Base-by-base conservation (phyloP, 2,797 vertebrate genomes). In the Steatocranus sp. region DNA sequence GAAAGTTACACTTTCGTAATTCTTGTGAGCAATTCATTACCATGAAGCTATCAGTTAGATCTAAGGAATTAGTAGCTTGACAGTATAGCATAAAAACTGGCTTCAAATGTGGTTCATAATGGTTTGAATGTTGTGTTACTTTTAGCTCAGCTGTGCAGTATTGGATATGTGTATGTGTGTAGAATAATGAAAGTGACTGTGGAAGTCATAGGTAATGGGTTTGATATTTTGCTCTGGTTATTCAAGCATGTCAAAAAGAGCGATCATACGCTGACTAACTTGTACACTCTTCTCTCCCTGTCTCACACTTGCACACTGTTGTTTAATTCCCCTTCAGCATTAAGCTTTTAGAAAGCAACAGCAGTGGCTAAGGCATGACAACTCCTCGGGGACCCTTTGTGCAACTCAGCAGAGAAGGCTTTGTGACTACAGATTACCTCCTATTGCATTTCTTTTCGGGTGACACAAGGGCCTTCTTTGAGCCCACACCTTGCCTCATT, bases 391-490 rank as follows among this genome's bases (percentile, higher is more conserved):
- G 88, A 88, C 51, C 81, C 36, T 84, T 61, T 66, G 56, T 87
- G 75, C 84, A 80, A 76, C 86, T 80, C 85, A 86, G 89, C 85
- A 83, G 83, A 88, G 83, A 86, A 76, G 83, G 89, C 87, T 78
- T 70, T 81, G 83, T 88, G 91, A 92, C 92, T 85, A 86, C 90
- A 87, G 89, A 94, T 93, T 91, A 92, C 90, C 83, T 87, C 83
- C 53, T 80, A 90, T 91, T 91, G 87, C 87, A 89, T 91, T 89
- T 85, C 83, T 82, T 85, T 74, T 77, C 68, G 7, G 1, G 50
- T 89, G 88, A 93, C 92, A 92, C 70, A 68, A 75, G 23, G 79
- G 18, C 38, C 46, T 77, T 76, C 36, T 46, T 83, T 76, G 61
- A 80, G 66, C 76, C 77, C 81, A 79, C 82, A 85, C 75, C 75